Conservation (phyloP, 2,888 invertebrate species). For the Branchellion lobata region DNA sequence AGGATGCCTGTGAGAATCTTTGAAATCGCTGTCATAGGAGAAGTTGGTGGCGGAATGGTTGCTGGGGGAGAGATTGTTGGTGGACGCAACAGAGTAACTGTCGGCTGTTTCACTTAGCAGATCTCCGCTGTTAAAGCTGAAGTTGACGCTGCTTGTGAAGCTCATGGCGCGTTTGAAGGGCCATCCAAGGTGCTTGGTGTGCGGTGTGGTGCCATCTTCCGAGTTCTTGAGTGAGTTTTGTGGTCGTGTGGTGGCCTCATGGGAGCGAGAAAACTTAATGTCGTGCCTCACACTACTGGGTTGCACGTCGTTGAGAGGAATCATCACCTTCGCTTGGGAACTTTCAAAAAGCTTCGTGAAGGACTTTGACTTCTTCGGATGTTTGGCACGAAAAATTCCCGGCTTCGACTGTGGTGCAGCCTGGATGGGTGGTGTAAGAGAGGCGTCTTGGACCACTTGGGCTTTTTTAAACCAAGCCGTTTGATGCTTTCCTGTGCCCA, state of each 20-base stretch:
- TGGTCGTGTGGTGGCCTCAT: not conserved
- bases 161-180: not conserved
- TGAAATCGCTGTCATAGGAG: not conserved
- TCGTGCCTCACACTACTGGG: not conserved
- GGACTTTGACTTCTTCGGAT: too few relatives aligned
- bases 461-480: conserved; percentile 11
- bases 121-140: not conserved
- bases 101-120: not conserved
- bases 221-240: too few relatives aligned
- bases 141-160: not conserved
- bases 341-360: not conserved
- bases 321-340: not conserved
- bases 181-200: not conserved
- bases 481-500: conserved; percentile 28
- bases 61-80: not conserved
- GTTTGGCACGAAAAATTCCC: too few relatives aligned
- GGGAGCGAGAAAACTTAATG: not conserved
- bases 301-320: not conserved
- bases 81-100: not conserved
- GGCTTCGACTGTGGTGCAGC: too few relatives aligned
- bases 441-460: not conserved
- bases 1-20: too few relatives aligned
- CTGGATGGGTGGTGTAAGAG: too few relatives aligned
- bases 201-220: not conserved
- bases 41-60: not conserved